Evolutionary conservation across 2,888 invertebrate genomes (phyloP).

Genomic region (Linyphia triangularis): DNA sequence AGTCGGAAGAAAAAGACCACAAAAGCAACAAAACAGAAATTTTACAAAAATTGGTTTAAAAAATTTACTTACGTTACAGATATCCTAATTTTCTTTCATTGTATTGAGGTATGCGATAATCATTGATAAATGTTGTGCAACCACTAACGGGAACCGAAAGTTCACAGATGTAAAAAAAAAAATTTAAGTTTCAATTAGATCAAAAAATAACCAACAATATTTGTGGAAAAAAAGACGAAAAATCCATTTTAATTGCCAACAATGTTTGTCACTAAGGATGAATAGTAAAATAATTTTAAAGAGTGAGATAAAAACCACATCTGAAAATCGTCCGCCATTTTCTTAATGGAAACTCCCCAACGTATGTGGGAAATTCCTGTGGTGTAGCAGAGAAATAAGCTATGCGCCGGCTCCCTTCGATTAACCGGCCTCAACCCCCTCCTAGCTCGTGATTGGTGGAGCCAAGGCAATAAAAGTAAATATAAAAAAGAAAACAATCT

Average conservation of each 20-base stretch:
- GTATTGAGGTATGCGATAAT: neutral
- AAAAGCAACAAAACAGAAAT: neutral
- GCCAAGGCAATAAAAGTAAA: constrained; percentile 11
- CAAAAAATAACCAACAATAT: neutral
- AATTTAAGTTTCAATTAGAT: neutral
- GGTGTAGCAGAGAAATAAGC: neutral
- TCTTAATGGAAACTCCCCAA: constrained; percentile 18
- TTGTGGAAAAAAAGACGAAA: neutral
- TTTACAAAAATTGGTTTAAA: neutral
- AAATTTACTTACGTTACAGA: neutral
- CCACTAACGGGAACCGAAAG: constrained; percentile 65
- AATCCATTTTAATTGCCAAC: neutral
- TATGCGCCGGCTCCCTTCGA: constrained; percentile 72
- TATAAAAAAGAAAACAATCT: constrained; percentile 11
- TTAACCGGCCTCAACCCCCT: constrained; percentile 41
- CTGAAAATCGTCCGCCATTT: constrained; percentile 59
- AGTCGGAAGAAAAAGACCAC: neutral
- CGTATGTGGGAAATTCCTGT: constrained; percentile 45
- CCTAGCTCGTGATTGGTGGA: constrained; percentile 45
- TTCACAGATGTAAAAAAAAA: constrained; percentile 18
- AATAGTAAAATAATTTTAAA: neutral
- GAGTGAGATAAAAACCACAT: neutral
- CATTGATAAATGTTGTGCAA: constrained; percentile 17
- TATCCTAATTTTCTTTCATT: neutral
- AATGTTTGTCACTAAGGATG: neutral